Evolutionary conservation across 2,797 vertebrate genomes (phyloP).

Genomic region (Parambassis ranga): DNA sequence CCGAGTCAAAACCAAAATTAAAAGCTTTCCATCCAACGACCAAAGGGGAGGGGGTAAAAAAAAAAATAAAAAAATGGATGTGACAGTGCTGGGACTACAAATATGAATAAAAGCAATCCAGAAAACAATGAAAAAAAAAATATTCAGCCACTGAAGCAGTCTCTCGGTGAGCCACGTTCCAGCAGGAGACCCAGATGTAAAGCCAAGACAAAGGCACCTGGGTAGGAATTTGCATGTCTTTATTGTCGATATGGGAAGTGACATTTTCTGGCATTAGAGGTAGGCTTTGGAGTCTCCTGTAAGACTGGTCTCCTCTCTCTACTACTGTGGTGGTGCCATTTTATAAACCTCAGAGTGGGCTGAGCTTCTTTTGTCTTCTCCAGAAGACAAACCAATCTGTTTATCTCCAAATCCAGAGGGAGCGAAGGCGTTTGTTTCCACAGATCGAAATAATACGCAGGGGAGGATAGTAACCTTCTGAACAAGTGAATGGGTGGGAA

Average conservation of each 20-base stretch:
- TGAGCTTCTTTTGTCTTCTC: conserved; percentile 68
- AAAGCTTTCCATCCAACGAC: conserved; percentile 42
- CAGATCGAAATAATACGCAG: conserved; percentile 71
- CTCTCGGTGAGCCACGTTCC: conserved; percentile 2
- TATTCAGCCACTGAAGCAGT: conserved; percentile 3
- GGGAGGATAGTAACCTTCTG: conserved; percentile 70
- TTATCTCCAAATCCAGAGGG: conserved; percentile 76
- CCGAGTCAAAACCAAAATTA: conserved; percentile 39
- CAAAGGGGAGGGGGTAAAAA: conserved; percentile 27
- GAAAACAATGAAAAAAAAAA: conserved; percentile 14
- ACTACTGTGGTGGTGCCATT: conserved; percentile 54
- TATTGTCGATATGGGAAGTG: conserved; percentile 59
- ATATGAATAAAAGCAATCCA: conserved; percentile 20
- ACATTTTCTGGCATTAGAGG: conserved; percentile 69
- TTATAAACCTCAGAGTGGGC: conserved; percentile 67
- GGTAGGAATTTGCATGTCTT: conserved; percentile 59
- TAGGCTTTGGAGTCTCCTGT: conserved; percentile 43
- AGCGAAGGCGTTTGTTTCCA: conserved; percentile 70
- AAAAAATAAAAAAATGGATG: not conserved
- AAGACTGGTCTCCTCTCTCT: conserved; percentile 40
- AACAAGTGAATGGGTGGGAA: conserved; percentile 61
- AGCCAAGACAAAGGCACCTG: conserved; percentile 50
- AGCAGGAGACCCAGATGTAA: conserved; percentile 25
- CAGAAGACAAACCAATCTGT: conserved; percentile 77
- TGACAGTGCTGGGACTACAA: conserved; percentile 15